Conservation (phyloP, 2,888 invertebrate species). For the Phania funesta region DNA sequence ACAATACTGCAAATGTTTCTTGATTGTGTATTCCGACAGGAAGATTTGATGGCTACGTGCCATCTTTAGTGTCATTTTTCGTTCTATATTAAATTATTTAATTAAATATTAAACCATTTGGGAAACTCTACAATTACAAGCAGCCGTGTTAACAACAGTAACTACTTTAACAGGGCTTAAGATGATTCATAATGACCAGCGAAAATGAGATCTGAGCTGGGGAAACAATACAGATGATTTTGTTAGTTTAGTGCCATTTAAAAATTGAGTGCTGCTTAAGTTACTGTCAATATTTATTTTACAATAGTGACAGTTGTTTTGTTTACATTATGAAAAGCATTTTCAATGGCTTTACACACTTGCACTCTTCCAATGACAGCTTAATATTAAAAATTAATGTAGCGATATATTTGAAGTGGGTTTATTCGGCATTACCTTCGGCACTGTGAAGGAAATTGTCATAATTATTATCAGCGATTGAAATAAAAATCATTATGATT, state of each 20-base stretch:
- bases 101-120: not conserved
- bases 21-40: too few species aligned
- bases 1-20: too few species aligned
- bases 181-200: conserved; percentile 31
- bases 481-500: not conserved
- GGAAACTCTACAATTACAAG: conserved; percentile 10
- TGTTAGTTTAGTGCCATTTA: conserved; percentile 61
- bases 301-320: conserved; percentile 39
- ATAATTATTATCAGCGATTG: not conserved
- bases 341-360: conserved; percentile 47
- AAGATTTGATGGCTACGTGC: too few species aligned
- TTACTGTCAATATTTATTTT: conserved; percentile 61
- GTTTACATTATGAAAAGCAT: conserved; percentile 63
- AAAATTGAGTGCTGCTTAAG: conserved; percentile 58
- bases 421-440: not conserved
- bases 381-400: conserved; percentile 50
- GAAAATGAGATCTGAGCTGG: conserved; percentile 7
- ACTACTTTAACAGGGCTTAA: conserved; percentile 26
- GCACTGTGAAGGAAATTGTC: not conserved
- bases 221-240: conserved; percentile 52
- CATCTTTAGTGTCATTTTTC: too few species aligned
- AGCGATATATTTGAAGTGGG: conserved; percentile 23
- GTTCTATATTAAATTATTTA: not conserved
- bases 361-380: conserved; percentile 22
- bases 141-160: conserved; percentile 37